Evolutionary conservation across 1,140 invertebrate genomes (phyloP).

Genomic region (Drosophila melanogaster): Release_6_plus_ISO1_MT NT_033777.3:5210001-5210500

Average conservation of each 20-base stretch:
- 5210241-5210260: background rate
- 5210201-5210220: background rate
- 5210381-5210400: conserved; percentile 4
- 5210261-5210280: background rate
- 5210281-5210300: background rate
- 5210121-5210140: conserved; percentile 75
- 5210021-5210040: background rate
- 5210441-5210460: background rate
- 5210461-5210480: conserved; percentile 21
- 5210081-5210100: conserved; percentile 8
- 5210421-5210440: conserved; percentile 9
- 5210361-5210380: background rate
- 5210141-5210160: conserved; percentile 52
- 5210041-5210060: background rate
- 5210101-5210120: conserved; percentile 64
- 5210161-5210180: conserved; percentile 34
- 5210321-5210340: background rate
- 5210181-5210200: conserved; percentile 33
- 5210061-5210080: conserved; percentile 12
- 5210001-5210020: conserved; percentile 53
- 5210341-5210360: background rate
- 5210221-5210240: background rate
- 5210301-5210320: background rate
- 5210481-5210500: conserved; percentile 3
- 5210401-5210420: background rate